Conservation (phyloP, 2,797 vertebrate genomes). For the Eupleurogrammus muticus region DNA sequence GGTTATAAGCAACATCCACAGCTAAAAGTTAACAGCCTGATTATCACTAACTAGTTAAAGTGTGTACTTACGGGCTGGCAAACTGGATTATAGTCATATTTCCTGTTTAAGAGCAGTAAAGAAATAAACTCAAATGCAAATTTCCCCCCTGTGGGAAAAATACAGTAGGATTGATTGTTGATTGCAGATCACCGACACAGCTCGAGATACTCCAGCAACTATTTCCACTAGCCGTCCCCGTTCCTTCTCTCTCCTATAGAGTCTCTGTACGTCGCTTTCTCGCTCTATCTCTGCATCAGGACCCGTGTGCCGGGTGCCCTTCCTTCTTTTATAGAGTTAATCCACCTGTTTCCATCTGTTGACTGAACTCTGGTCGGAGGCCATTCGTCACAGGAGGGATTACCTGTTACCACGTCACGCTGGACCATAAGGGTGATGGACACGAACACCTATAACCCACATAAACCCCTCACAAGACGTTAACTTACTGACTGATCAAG, state of each 20-base stretch:
- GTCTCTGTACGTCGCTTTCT: conserved; percentile 19
- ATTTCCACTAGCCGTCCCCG: conserved; percentile 1
- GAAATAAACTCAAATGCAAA: too few relatives aligned
- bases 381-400: conserved; percentile 73
- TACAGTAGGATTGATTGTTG: too few relatives aligned
- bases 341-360: conserved; percentile 85
- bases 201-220: conserved; percentile 33
- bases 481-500: not conserved
- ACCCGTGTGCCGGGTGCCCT: conserved; percentile 31
- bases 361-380: conserved; percentile 69
- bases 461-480: not conserved
- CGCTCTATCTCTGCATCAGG: conserved; percentile 3
- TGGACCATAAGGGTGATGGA: conserved; percentile 60
- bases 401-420: conserved; percentile 73
- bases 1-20: not conserved
- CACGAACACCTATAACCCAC: conserved; percentile 35
- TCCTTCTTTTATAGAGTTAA: conserved; percentile 83
- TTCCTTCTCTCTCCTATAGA: not conserved
- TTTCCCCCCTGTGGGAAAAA: too few relatives aligned
- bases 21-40: not conserved
- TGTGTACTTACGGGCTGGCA: conserved; percentile 80
- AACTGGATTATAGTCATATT: conserved; percentile 83
- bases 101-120: conserved; percentile 32
- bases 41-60: conserved; percentile 3
- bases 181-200: not conserved